These are phyloP conservation scores for Acanthis flammea DNA, from an alignment of 2,797 vertebrate species.

Conservation along the genomic window DNA sequence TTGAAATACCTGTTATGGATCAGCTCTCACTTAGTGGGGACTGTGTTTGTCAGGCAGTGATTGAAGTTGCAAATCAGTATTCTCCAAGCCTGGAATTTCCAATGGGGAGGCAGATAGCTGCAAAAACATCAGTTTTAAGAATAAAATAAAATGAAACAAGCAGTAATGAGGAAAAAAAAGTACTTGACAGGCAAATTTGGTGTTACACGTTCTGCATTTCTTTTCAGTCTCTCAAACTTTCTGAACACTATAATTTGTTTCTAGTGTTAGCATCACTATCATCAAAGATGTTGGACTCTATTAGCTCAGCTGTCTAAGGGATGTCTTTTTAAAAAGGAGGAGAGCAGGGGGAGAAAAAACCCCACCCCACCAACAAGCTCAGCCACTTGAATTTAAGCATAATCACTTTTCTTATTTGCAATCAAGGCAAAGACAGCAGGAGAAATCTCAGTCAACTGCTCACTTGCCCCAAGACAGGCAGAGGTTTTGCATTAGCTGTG, in stretches of 20 bases:
- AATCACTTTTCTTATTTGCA: slow-evolving; percentile 54
- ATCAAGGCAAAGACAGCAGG: not conserved
- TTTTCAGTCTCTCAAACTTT: slow-evolving; percentile 78
- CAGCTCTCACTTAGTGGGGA: slow-evolving; percentile 64
- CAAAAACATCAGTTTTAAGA: slow-evolving; percentile 76
- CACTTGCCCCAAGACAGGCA: not conserved
- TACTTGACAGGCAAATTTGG: slow-evolving; percentile 81
- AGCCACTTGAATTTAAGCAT: slow-evolving; percentile 45
- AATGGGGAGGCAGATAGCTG: slow-evolving; percentile 70
- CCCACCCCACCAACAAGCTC: slow-evolving; percentile 20
- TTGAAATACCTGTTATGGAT: slow-evolving; percentile 78
- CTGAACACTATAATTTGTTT: slow-evolving; percentile 82
- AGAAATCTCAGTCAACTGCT: not conserved
- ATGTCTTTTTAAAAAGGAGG: slow-evolving; percentile 57
- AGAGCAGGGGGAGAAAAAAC: not conserved
- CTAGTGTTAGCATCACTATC: slow-evolving; percentile 70
- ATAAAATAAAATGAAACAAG: slow-evolving; percentile 80
- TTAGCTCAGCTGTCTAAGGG: slow-evolving; percentile 70
- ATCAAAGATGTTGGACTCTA: slow-evolving; percentile 74
- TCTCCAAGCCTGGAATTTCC: slow-evolving; percentile 71
- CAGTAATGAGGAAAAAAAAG: slow-evolving; percentile 74
- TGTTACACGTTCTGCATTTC: slow-evolving; percentile 75
- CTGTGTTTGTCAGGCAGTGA: slow-evolving; percentile 71
- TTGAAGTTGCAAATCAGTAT: slow-evolving; percentile 76
- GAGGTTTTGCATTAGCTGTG: not conserved